Percentiles rank a stretch among this genome's conserved stretches.
These are phyloP conservation scores for Acipenser ruthenus DNA, from an alignment of 2,797 vertebrate species.

Conservation along the genomic window DNA sequence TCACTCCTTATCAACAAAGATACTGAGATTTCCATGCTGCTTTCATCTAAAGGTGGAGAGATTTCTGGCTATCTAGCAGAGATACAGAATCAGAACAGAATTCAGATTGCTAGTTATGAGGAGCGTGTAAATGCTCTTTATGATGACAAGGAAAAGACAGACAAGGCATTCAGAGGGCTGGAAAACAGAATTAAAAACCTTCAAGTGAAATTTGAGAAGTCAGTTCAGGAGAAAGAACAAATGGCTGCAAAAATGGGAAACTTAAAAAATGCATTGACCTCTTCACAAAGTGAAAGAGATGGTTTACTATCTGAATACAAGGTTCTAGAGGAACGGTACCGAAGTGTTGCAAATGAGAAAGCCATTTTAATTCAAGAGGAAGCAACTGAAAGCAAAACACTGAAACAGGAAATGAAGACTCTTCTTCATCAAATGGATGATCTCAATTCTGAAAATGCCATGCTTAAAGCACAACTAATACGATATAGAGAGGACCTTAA, in stretches of 20 bases:
- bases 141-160: slow-evolving; percentile 48
- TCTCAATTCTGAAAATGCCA: slow-evolving; percentile 82
- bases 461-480: slow-evolving; percentile 78
- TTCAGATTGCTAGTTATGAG: slow-evolving; percentile 61
- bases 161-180: slow-evolving; percentile 47
- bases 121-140: slow-evolving; percentile 53
- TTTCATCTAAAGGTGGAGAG: slow-evolving; percentile 71
- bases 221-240: slow-evolving; percentile 56
- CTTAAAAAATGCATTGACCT: slow-evolving; percentile 67
- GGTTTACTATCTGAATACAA: slow-evolving; percentile 57
- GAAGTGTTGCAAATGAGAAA: slow-evolving; percentile 40
- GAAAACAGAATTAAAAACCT: slow-evolving; percentile 55
- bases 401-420: slow-evolving; percentile 69
- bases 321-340: slow-evolving; percentile 56
- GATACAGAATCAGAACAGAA: slow-evolving; percentile 60
- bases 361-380: slow-evolving; percentile 48
- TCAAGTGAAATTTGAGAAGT: slow-evolving; percentile 45
- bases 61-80: slow-evolving; percentile 70
- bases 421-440: slow-evolving; percentile 75
- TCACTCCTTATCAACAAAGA: slow-evolving; percentile 72
- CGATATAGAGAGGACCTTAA: slow-evolving; percentile 81
- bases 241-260: slow-evolving; percentile 56
- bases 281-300: slow-evolving; percentile 72
- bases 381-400: slow-evolving; percentile 46
- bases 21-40: slow-evolving; percentile 69